These are phyloP conservation scores for Octodonta nipae DNA, from an alignment of 2,888 invertebrate species.

Conservation along the genomic window DNA sequence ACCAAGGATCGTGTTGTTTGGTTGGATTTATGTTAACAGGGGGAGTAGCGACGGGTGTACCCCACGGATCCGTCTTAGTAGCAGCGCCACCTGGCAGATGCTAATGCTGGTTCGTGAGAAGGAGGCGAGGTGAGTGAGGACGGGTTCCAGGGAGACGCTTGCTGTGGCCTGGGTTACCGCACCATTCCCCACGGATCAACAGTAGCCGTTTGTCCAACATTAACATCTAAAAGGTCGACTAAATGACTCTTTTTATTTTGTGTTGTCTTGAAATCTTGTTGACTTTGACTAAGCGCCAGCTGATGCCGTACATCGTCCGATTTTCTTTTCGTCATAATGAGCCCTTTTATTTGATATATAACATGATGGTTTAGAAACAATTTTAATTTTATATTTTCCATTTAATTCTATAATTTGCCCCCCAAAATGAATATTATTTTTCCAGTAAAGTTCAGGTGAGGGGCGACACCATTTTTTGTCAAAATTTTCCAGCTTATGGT, in stretches of 20 bases:
- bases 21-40: slow-evolving; percentile 13
- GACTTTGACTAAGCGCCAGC: slow-evolving; percentile 83
- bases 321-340: too few species aligned
- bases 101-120: too few species aligned
- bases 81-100: slow-evolving; percentile 31
- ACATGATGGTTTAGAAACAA: too few species aligned
- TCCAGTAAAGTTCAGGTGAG: too few species aligned
- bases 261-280: slow-evolving; percentile 64
- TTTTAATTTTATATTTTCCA: too few species aligned
- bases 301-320: slow-evolving; percentile 94
- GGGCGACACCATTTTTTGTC: too few species aligned
- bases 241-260: slow-evolving; percentile 47
- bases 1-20: slow-evolving; percentile 40
- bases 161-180: slow-evolving; percentile 42
- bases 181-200: slow-evolving; percentile 67
- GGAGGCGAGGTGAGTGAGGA: slow-evolving; percentile 30
- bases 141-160: slow-evolving; percentile 53
- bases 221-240: slow-evolving; percentile 72
- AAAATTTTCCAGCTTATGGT: too few species aligned
- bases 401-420: too few species aligned
- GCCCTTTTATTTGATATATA: too few species aligned
- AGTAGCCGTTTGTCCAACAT: slow-evolving; percentile 47
- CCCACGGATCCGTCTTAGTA: slow-evolving; percentile 47
- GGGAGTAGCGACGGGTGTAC: slow-evolving; percentile 3
- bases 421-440: too few species aligned